phyloP scores from a whole-genome alignment of 2,888 invertebrate species.

The Eulithis testata region DNA sequence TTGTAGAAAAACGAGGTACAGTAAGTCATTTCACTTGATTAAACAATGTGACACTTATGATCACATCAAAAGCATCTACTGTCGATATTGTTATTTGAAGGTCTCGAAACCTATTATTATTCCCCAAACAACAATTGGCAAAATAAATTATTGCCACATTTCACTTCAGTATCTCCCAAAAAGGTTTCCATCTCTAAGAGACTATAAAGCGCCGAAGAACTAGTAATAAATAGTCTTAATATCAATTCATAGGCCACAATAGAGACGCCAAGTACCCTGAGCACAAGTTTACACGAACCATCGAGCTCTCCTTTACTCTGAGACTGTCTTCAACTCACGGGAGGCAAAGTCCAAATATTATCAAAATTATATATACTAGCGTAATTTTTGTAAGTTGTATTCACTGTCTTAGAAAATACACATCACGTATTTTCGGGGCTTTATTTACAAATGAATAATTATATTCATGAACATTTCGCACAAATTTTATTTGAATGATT shows the following conservation, averaged over 20 bases:
- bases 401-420: too few species aligned
- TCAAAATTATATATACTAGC: too few species aligned
- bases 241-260: slow-evolving; percentile 74
- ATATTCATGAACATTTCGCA: too few species aligned
- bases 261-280: slow-evolving; percentile 56
- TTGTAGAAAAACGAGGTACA: too few species aligned
- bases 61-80: too few species aligned
- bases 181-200: slow-evolving; percentile 32
- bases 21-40: too few species aligned
- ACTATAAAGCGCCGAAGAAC: slow-evolving; percentile 37
- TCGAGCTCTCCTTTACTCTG: neutral
- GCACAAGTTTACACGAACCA: slow-evolving; percentile 2
- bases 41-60: too few species aligned
- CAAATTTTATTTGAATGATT: too few species aligned
- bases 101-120: slow-evolving; percentile 5
- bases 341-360: too few species aligned
- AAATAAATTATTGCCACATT: slow-evolving; percentile 25
- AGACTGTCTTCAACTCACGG: neutral
- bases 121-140: slow-evolving; percentile 19
- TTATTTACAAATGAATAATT: too few species aligned
- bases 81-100: neutral
- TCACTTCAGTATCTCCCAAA: slow-evolving; percentile 25
- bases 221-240: slow-evolving; percentile 53
- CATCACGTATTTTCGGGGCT: too few species aligned
- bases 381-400: too few species aligned